Evolutionary conservation across 2,113 vertebrate species (phyloP).

Genomic region (Chaetodon trifascialis): DNA sequence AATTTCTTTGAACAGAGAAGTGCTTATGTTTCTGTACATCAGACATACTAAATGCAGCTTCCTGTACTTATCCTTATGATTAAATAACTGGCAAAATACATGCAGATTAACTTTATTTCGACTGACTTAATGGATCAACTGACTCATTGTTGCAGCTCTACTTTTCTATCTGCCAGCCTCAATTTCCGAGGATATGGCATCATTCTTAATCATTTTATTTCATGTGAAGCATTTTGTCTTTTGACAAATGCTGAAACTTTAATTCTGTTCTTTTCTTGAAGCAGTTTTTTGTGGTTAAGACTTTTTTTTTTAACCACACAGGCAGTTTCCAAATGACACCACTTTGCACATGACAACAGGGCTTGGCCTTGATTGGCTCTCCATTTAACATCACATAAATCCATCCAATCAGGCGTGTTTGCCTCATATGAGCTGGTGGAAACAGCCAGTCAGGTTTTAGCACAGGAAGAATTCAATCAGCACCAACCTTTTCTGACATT

Average conservation of each 20-base stretch:
- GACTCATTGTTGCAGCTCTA: too few species aligned
- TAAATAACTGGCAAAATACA: too few species aligned
- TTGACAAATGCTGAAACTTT: not conserved
- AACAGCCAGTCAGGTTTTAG: not conserved
- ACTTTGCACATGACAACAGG: not conserved
- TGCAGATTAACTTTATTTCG: too few species aligned
- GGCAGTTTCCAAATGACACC: slow-evolving; percentile 24
- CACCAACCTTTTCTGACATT: not conserved
- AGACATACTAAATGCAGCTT: too few species aligned
- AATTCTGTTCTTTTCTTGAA: not conserved
- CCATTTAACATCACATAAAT: not conserved
- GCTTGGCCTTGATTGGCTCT: slow-evolving; percentile 26
- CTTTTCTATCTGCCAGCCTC: too few species aligned
- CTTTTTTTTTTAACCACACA: not conserved
- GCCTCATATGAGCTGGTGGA: not conserved
- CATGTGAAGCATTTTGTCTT: too few species aligned
- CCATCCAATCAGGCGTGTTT: not conserved
- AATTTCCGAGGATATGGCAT: too few species aligned
- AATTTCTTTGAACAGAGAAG: too few species aligned
- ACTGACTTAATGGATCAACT: too few species aligned
- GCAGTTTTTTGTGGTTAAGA: not conserved
- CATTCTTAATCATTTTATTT: too few species aligned
- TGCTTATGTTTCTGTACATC: too few species aligned
- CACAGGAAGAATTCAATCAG: not conserved
- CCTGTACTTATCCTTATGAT: too few species aligned